Base-by-base conservation (phyloP, 2,113 vertebrate genomes). In the Tenrec ecaudatus region DNA sequence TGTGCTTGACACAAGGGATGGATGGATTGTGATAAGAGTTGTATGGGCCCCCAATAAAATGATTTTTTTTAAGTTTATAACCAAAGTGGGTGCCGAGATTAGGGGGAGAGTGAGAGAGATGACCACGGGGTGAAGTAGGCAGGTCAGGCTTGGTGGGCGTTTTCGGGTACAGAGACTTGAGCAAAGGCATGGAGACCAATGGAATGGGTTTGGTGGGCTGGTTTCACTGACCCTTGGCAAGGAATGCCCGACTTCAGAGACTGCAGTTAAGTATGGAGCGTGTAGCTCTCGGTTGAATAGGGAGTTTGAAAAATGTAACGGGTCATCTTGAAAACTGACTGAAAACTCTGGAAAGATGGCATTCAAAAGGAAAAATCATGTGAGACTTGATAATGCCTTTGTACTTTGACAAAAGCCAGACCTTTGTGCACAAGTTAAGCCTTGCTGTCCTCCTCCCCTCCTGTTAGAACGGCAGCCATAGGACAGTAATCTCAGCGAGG, bases 401-500 rank as follows among this genome's bases (percentile, higher is more conserved):
- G 33, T 19, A 62, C n/a, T 16, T n/a, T 25, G 33, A 25, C 25
- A 66, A 2, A 7, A 1, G 2, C 19, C 14, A 19, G 40, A 19
- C 20, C 3, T 1, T 6, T 2, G 0, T 11, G 29, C 47, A 60
- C 43, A 31, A 1, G 6, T 71, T 10, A 7, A 60, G 15, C 3
- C 88, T 31, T 1, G 62, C 11, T 29, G 47, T 53, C 76, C 6
- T 31, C 25, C 38, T 66, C 0, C 8, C 25, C 47, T 7, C 2
- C 6, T 36, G 43, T 16, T 40, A 69, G 64, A 3, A 14, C 22
- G 0, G 12, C 20, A 22, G 76, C 68, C 2, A 10, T 3, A 14
- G 31, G 75, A 33, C 14, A 20, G 16, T 31, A 40, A 53, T 2
- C 47, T 53, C 47, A 36, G 10, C 6, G 20, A 33, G 12, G 2